Base-by-base conservation (phyloP, 1,140 invertebrate species). In the Aphidius ervi region DNA sequence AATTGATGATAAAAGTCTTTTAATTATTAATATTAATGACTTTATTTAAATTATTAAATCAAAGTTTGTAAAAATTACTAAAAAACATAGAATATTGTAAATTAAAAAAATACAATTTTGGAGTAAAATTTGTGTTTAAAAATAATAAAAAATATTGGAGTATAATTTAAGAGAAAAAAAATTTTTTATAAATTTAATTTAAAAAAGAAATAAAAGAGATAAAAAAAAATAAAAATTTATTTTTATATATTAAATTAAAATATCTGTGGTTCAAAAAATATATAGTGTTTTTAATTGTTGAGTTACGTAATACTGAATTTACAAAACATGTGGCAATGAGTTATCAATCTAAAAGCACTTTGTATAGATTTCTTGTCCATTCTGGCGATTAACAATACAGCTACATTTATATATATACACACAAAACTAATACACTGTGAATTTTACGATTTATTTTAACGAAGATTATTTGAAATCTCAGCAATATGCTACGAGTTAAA, bases 371-470 rank as follows among this genome's bases (percentile, higher is more conserved):
- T 16, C 41, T 16, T 23, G 10, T 42, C 41, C 20, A 54, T 9
- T 16, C 10, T 45, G 42, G 9, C 56, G 50, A 52, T 52, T 62
- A 53, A 58, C 56, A 9, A 46, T 56, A 37, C 42, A 39, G 20
- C 41, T 47, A 57, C 48, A 40, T 54, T 7, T 9, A 31, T 3
- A 31, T 31, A 31, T 31, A 31, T 4, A 31, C 4, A 31, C 23
- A 46, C 16, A 9, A 46, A 46, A 9, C 46, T n/a, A 46, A 16
- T 46, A 46, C 46, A 37, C 40, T 53, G 9, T 10, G 46, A 59
- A 48, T 63, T 63, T 63, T 56, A 63, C 57, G 61, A 63, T 56
- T 63, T 10, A 45, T 55, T 59, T 59, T 43, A 45, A 53, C 52
- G 16, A 49, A 57, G 54, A 63, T 63, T 62, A 55, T 62, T 62